phyloP scores from a whole-genome alignment of 53 echinoderm and acorn worm genomes.

The Hippasteria phrygiana region DNA sequence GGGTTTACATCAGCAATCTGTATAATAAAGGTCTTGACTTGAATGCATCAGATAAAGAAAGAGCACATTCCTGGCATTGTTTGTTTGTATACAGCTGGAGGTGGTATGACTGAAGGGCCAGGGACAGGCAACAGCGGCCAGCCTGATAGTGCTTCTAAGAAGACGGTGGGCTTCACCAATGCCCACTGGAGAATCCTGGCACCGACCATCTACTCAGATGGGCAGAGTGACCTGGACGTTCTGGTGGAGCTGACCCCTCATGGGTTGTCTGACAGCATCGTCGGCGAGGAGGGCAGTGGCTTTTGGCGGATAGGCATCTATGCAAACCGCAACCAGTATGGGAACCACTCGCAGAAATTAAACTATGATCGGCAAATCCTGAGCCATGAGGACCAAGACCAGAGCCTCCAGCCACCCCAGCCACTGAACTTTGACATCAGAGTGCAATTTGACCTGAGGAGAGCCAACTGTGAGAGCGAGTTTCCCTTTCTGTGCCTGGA shows the following conservation, averaged over 20 bases:
- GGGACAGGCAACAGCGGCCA: background rate
- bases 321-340: conserved; percentile 44
- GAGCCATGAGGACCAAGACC: conserved; percentile 36
- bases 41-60: no score
- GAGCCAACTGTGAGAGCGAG: conserved; percentile 61
- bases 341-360: conserved; percentile 46
- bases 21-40: no score
- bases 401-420: conserved; percentile 30
- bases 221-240: conserved; percentile 37
- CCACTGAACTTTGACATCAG: conserved; percentile 54
- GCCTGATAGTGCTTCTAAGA: conserved; percentile 11
- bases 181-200: background rate
- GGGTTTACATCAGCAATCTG: no score
- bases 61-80: background rate
- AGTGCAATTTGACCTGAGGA: conserved; percentile 49
- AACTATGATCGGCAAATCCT: conserved; percentile 69
- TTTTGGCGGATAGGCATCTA: conserved; percentile 74
- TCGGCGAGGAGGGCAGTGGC: conserved; percentile 36
- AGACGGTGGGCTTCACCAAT: conserved; percentile 4
- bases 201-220: conserved; percentile 30
- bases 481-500: conserved; percentile 70
- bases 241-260: conserved; percentile 44
- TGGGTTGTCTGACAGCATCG: conserved; percentile 3
- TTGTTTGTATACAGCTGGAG: conserved; percentile 25
- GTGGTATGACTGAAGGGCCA: background rate